Conservation (phyloP, 92 coral and sea anemone species). For the Montipora capitata region DNA sequence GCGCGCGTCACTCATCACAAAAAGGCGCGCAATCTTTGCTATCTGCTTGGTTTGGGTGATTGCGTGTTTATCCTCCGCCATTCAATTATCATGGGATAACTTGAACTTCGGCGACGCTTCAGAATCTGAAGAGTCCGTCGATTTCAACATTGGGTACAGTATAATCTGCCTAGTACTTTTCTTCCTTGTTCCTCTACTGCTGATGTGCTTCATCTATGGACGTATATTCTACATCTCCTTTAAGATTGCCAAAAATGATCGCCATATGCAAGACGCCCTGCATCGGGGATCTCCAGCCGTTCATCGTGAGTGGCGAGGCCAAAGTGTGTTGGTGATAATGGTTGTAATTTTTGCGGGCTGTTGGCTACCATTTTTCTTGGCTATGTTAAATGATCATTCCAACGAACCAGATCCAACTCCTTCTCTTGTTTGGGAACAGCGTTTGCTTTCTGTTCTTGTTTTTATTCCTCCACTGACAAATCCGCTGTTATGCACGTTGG, state of each 20-base stretch:
- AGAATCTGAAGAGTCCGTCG: slow-evolving; percentile 30
- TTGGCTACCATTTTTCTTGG: slow-evolving; percentile 61
- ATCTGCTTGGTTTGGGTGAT: slow-evolving; percentile 51
- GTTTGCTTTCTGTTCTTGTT: slow-evolving; percentile 6
- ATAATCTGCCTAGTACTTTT: slow-evolving; percentile 47
- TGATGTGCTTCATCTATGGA: slow-evolving; percentile 42
- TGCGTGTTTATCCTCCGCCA: slow-evolving; percentile 34
- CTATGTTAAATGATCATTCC: slow-evolving; percentile 14
- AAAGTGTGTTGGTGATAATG: slow-evolving; percentile 44
- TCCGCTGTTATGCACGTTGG: slow-evolving; percentile 32
- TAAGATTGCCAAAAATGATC: slow-evolving; percentile 17
- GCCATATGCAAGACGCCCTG: neutral
- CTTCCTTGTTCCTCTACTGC: slow-evolving; percentile 44
- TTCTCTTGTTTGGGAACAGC: neutral
- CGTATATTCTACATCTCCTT: slow-evolving; percentile 28
- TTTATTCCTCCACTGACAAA: slow-evolving; percentile 21
- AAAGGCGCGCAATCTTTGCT: slow-evolving; percentile 42
- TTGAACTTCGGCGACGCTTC: neutral
- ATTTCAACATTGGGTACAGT: neutral
- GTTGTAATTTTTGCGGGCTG: slow-evolving; percentile 53
- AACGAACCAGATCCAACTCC: neutral
- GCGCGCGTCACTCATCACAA: slow-evolving; percentile 56
- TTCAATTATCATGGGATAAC: slow-evolving; percentile 77
- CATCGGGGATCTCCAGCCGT: slow-evolving; percentile 5
- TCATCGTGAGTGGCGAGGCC: slow-evolving; percentile 37